Conservation (phyloP, 2,797 vertebrate genomes). For the Cossypha heuglini region DNA sequence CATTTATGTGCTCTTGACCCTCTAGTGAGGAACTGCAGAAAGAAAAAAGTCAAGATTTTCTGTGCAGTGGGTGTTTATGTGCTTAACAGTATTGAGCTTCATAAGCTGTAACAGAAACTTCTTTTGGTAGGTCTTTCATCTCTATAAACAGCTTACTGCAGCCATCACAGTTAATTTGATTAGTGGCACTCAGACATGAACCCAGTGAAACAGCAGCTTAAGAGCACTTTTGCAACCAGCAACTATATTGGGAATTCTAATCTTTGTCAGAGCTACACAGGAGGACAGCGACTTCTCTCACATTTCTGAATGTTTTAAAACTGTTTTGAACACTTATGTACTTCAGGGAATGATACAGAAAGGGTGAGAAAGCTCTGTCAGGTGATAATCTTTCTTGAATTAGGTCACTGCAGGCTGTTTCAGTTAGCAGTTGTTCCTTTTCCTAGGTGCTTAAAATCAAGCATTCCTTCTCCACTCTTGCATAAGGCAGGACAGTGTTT, state of each 20-base stretch:
- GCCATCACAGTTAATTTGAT: slow-evolving; percentile 69
- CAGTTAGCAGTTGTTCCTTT: slow-evolving; percentile 21
- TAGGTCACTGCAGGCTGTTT: slow-evolving; percentile 15
- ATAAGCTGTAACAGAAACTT: slow-evolving; percentile 43
- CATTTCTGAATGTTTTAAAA: slow-evolving; percentile 14
- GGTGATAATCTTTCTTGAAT: not conserved
- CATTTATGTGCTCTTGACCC: not conserved
- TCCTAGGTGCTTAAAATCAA: not conserved
- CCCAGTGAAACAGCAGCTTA: slow-evolving; percentile 38
- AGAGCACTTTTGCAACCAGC: slow-evolving; percentile 34
- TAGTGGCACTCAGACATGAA: slow-evolving; percentile 48
- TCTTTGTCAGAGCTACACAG: not conserved
- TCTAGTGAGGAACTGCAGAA: slow-evolving; percentile 18
- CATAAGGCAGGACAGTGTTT: not conserved
- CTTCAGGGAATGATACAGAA: not conserved
- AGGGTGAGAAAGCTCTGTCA: not conserved
- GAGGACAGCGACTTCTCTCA: not conserved
- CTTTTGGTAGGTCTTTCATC: slow-evolving; percentile 60
- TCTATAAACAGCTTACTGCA: slow-evolving; percentile 64
- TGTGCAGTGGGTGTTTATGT: slow-evolving; percentile 12
- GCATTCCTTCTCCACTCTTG: not conserved
- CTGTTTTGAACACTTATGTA: slow-evolving; percentile 13
- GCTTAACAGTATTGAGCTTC: slow-evolving; percentile 24
- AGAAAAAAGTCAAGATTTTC: slow-evolving; percentile 23
- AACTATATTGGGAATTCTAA: slow-evolving; percentile 50